Evolutionary conservation across 2,888 invertebrate species (phyloP).

Genomic region (Escarpia spicata): DNA sequence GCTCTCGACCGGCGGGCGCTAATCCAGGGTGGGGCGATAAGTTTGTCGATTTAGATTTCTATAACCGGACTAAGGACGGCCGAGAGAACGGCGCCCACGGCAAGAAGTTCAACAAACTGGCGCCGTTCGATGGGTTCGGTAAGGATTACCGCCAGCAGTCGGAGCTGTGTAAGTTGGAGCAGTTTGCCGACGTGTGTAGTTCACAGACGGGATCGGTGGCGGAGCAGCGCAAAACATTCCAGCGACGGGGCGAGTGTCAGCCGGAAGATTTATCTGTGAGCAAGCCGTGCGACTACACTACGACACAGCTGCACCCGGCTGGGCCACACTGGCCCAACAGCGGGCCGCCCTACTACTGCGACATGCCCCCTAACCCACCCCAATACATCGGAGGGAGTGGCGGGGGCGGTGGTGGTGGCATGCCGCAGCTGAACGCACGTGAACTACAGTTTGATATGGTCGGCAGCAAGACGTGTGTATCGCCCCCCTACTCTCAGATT

Average conservation of each 20-base stretch:
- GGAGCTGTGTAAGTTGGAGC: neutral
- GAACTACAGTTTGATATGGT: neutral
- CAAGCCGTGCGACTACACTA: slow-evolving; percentile 6
- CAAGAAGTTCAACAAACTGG: neutral
- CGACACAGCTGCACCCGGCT: neutral
- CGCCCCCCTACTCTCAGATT: neutral
- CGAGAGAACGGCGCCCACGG: neutral
- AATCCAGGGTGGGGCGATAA: neutral
- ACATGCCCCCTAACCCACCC: neutral
- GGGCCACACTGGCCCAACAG: neutral
- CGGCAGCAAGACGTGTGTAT: neutral
- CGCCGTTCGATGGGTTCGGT: neutral
- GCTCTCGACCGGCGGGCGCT: neutral
- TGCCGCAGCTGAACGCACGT: neutral
- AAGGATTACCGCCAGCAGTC: neutral
- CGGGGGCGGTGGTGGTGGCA: neutral
- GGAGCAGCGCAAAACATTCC: slow-evolving; percentile 1
- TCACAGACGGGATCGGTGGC: neutral
- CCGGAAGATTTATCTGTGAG: neutral
- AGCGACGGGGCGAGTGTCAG: neutral
- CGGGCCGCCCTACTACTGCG: neutral
- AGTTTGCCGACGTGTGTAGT: slow-evolving; percentile 7
- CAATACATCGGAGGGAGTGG: neutral
- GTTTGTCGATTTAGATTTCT: slow-evolving; percentile 13
- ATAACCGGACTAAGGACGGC: slow-evolving; percentile 2